phyloP scores from a whole-genome alignment of 2,797 vertebrate genomes.

The Todus mexicanus region DNA sequence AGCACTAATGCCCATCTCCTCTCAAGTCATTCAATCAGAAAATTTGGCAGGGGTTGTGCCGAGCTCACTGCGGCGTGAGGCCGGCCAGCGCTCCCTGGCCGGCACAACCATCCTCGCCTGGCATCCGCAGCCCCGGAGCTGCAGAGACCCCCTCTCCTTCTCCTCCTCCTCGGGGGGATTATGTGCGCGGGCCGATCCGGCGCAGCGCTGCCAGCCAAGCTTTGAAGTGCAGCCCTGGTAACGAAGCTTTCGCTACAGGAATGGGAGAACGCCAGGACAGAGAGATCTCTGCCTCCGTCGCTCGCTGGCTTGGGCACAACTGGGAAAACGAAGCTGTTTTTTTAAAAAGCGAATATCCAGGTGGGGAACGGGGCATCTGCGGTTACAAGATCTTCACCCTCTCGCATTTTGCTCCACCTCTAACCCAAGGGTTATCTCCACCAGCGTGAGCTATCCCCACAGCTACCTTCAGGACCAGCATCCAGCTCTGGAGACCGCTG shows the following conservation, averaged over 20 bases:
- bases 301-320: neutral
- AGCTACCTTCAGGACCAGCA: neutral
- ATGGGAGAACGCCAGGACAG: neutral
- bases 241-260: neutral
- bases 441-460: neutral
- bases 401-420: neutral
- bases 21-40: neutral
- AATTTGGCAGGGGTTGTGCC: neutral
- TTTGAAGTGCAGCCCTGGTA: slow-evolving; percentile 25
- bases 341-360: neutral
- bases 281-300: accelerated
- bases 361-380: accelerated
- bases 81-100: neutral
- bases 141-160: neutral
- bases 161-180: neutral
- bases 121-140: neutral
- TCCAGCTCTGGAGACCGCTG: accelerated
- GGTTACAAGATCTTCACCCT: neutral
- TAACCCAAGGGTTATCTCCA: neutral
- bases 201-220: neutral
- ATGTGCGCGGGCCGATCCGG: neutral
- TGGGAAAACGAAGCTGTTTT: neutral
- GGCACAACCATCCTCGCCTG: neutral
- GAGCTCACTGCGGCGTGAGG: neutral
- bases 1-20: neutral